Evolutionary conservation across 1,140 invertebrate species (phyloP).

Genomic region (Drosophila equinoxialis): DNA sequence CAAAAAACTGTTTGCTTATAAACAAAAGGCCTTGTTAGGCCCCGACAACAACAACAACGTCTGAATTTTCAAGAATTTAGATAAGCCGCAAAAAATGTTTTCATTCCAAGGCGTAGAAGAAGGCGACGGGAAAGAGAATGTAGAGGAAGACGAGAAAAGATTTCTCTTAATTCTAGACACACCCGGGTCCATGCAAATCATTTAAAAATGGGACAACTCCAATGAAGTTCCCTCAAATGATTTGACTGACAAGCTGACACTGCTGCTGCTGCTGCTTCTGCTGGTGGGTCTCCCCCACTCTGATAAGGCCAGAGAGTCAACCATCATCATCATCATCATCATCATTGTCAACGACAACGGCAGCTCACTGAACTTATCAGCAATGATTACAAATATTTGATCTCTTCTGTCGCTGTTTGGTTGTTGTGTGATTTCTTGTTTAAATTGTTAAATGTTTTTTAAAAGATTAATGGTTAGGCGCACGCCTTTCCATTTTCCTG

Average conservation of each 20-base stretch:
- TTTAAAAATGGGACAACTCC: constrained; percentile 25
- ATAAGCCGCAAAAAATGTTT: constrained; percentile 67
- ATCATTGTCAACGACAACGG: background rate
- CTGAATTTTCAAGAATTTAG: constrained; percentile 76
- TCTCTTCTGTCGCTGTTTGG: constrained; percentile 21
- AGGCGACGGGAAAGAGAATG: background rate
- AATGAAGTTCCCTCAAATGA: constrained; percentile 10
- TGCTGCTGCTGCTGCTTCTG: constrained; percentile 57
- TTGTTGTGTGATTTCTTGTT: constrained; percentile 60
- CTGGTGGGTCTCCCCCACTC: constrained; percentile 39
- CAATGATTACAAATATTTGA: constrained; percentile 67
- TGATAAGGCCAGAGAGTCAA: constrained; percentile 50
- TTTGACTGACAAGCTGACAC: constrained; percentile 54
- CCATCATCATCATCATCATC: constrained; percentile 4
- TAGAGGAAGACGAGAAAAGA: constrained; percentile 11
- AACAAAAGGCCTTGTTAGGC: constrained; percentile 71
- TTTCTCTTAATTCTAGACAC: constrained; percentile 11
- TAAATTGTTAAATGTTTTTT: constrained; percentile 67
- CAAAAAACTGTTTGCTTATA: constrained; percentile 76
- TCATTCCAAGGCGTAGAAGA: constrained; percentile 32
- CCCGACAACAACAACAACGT: constrained; percentile 58
- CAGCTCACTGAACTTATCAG: constrained; percentile 48
- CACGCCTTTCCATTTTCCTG: constrained; percentile 58
- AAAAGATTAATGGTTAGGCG: constrained; percentile 79
- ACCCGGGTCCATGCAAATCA: constrained; percentile 54